These are phyloP conservation scores for Natrix natrix DNA, from an alignment of 2,797 vertebrate genomes.

Conservation along the genomic window DNA sequence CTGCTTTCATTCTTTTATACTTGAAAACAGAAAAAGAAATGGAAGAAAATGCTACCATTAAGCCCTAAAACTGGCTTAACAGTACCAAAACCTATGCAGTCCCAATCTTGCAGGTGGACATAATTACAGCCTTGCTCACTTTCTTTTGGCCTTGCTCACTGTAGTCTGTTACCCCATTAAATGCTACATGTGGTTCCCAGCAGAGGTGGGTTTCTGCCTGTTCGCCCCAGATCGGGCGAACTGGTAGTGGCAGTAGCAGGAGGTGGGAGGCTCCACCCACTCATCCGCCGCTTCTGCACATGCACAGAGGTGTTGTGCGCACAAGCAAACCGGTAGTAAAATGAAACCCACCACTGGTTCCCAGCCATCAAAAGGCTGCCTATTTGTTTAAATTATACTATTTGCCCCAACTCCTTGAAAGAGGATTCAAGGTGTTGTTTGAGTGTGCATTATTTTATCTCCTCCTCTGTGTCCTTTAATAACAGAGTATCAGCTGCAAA, in stretches of 20 bases:
- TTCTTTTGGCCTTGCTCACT: neutral
- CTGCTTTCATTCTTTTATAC: neutral
- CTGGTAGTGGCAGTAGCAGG: no score
- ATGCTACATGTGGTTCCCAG: neutral
- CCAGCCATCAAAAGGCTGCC: neutral
- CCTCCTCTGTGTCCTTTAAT: slow-evolving; percentile 44
- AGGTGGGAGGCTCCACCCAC: no score
- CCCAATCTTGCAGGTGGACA: neutral
- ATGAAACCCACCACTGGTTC: neutral
- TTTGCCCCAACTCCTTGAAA: neutral
- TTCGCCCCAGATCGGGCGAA: no score
- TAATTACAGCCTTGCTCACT: neutral
- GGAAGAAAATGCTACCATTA: neutral
- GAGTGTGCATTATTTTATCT: slow-evolving; percentile 40
- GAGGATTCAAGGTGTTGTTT: neutral
- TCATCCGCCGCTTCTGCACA: no score
- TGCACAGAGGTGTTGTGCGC: no score
- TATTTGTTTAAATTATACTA: neutral
- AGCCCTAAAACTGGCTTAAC: neutral
- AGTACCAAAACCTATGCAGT: neutral
- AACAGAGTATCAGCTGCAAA: slow-evolving; percentile 33
- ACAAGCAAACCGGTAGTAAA: no score
- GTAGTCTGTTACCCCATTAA: neutral
- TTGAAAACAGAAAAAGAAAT: neutral
- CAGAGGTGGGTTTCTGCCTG: no score